Percentiles rank a stretch among this genome's conserved stretches.
These are phyloP conservation scores for Quadroppia sp. DNA, from an alignment of 2,888 invertebrate species.

Conservation along the genomic window DNA sequence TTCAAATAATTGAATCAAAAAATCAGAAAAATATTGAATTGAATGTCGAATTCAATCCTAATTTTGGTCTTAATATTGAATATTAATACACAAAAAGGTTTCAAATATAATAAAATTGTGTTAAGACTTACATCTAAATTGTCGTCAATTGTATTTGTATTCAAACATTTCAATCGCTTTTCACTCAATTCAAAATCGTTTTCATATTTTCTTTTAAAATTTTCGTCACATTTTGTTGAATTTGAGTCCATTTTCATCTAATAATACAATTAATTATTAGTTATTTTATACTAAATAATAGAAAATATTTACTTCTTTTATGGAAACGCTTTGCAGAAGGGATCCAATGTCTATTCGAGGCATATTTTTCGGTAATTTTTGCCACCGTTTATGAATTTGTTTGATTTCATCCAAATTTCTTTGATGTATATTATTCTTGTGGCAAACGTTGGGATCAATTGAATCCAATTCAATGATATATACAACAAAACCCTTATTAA, in stretches of 20 bases:
- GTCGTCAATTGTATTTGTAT: too few species aligned
- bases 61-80: too few species aligned
- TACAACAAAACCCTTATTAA: constrained; percentile 79
- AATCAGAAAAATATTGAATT: too few species aligned
- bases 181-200: too few species aligned
- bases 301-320: constrained; percentile 60
- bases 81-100: too few species aligned
- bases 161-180: too few species aligned
- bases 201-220: constrained; percentile 46
- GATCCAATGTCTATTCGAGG: constrained; percentile 75
- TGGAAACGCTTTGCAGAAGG: constrained; percentile 74
- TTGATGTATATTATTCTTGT: constrained; percentile 77
- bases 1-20: too few species aligned
- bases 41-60: too few species aligned
- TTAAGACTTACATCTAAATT: too few species aligned
- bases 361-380: constrained; percentile 73
- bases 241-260: constrained; percentile 23
- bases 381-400: constrained; percentile 64
- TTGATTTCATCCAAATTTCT: constrained; percentile 73
- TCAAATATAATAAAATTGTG: too few species aligned
- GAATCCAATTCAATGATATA: constrained; percentile 79
- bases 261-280: constrained; percentile 52
- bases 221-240: constrained; percentile 52
- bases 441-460: constrained; percentile 71
- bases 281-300: constrained; percentile 26